Percentiles rank a stretch among this genome's conserved stretches.
phyloP scores from a whole-genome alignment of 2,113 vertebrate species.

The Gorsachius goisagi region DNA sequence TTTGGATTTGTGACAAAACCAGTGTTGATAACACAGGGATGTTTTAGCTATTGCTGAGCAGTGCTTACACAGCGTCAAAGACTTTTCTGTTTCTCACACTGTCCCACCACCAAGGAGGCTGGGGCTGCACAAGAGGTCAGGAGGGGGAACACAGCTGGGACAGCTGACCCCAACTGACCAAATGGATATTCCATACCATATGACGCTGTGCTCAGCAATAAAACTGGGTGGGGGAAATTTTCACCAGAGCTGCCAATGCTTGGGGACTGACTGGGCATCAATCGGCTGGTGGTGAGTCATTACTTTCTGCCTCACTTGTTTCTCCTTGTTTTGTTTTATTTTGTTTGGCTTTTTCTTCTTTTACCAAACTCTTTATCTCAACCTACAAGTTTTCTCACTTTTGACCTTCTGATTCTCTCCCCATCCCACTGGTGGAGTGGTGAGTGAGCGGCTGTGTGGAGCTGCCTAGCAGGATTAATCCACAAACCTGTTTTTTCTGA shows the following conservation, averaged over 20 bases:
- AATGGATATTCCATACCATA: no score
- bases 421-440: fast-evolving
- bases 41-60: background rate
- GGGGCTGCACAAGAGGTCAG: background rate
- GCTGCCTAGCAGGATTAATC: background rate
- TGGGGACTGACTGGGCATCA: background rate
- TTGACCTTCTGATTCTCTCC: background rate
- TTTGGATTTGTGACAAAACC: background rate
- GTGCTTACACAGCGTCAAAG: background rate
- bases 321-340: background rate
- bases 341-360: background rate
- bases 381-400: background rate
- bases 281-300: background rate
- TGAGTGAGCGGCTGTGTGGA: background rate
- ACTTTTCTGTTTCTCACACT: background rate
- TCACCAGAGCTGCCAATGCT: background rate
- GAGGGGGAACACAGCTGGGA: background rate
- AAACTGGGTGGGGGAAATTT: background rate
- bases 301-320: background rate
- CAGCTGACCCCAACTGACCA: background rate
- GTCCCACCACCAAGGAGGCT: background rate
- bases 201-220: fast-evolving
- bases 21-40: background rate
- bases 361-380: background rate
- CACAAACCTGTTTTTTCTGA: background rate